Evolutionary conservation across 2,888 invertebrate genomes (phyloP).

Genomic region (Cybosia mesomella): DNA sequence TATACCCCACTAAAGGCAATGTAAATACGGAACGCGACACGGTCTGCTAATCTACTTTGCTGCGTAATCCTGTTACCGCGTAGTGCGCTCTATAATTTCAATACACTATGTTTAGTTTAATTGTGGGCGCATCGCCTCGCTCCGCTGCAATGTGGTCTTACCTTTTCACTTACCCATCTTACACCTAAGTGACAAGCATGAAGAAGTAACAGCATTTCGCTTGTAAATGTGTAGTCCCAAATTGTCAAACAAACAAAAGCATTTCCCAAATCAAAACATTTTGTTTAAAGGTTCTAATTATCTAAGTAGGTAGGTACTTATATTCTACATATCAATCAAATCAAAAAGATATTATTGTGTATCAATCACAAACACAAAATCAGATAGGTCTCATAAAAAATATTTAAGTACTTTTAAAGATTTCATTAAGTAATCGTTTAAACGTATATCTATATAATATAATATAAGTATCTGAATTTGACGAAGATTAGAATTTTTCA

Average conservation of each 20-base stretch:
- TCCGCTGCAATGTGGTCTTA: neutral
- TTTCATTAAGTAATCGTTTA: no score
- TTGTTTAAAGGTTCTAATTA: conserved; percentile 2
- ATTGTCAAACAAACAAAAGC: neutral
- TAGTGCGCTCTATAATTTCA: neutral
- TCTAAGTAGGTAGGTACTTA: no score
- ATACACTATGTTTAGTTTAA: neutral
- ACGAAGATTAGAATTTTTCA: no score
- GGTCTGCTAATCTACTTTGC: neutral
- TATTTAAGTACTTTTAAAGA: no score
- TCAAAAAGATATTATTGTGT: no score
- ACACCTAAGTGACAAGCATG: conserved; percentile 46
- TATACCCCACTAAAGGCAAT: neutral
- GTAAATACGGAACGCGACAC: neutral
- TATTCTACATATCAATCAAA: no score
- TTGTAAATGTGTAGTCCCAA: conserved; percentile 25
- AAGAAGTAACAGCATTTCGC: conserved; percentile 51
- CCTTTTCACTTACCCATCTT: conserved; percentile 19
- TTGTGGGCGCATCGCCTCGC: neutral
- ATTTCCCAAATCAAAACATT: neutral
- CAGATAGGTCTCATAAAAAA: no score
- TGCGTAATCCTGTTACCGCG: no score
- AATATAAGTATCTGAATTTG: no score
- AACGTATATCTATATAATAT: no score
- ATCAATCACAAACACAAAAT: no score